Evolutionary conservation across 2,113 vertebrate genomes (phyloP).

Genomic region (Ariopsis seemanni): DNA sequence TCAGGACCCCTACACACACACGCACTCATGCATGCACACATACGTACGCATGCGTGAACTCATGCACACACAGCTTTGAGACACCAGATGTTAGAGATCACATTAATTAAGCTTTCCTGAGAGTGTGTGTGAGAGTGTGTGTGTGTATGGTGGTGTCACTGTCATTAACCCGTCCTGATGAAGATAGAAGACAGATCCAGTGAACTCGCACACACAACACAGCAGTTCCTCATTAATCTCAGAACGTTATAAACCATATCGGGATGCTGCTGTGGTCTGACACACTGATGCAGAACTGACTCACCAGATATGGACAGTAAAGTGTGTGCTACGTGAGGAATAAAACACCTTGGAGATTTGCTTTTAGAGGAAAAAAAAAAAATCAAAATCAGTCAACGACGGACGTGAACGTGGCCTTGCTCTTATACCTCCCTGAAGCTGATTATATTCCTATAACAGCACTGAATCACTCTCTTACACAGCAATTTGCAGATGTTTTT

Average conservation of each 20-base stretch:
- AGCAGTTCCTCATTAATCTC: conserved; percentile 22
- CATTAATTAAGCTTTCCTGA: conserved; percentile 32
- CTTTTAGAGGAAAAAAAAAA: not conserved
- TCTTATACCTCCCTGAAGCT: not conserved
- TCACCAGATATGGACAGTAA: not conserved
- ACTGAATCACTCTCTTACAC: not conserved
- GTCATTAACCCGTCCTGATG: conserved; percentile 40
- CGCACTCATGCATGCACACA: not conserved
- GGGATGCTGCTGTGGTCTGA: not conserved
- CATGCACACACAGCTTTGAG: not conserved
- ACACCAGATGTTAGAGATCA: conserved; percentile 36
- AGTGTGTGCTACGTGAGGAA: not conserved
- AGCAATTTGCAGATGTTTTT: not conserved
- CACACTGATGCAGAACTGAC: not conserved
- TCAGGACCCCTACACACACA: not conserved
- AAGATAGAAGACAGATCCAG: conserved; percentile 36
- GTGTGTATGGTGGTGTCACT: not conserved
- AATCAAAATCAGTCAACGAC: not conserved
- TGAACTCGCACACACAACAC: conserved; percentile 11
- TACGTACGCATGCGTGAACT: conserved; percentile 17
- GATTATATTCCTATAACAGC: not conserved
- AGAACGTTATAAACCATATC: not conserved
- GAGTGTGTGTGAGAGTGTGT: not conserved
- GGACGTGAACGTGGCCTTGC: not conserved
- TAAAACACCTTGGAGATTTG: not conserved